Evolutionary conservation across 2,113 vertebrate species (phyloP), one percentile per base, ranked within the genome.

Genomic region (Montifringilla adamsi): DNA sequence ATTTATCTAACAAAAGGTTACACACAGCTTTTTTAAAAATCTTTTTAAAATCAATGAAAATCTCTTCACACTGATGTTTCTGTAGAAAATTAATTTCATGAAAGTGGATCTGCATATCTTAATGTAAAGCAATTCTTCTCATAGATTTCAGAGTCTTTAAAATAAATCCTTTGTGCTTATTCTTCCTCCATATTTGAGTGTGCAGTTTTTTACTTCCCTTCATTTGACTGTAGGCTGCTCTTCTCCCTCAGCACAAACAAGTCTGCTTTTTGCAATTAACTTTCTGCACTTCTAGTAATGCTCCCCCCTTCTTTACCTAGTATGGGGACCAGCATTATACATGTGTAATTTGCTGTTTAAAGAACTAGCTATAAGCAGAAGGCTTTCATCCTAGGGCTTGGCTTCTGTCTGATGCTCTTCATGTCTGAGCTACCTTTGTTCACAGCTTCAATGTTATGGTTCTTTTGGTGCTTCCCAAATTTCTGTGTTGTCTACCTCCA

Each of bases 391-490:
- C 19, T n/a, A 37, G 24, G 16, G 22, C 64, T 35, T 58, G 44
- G 31, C 52, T 83, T 60, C 22, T 4, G 4, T 41, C 44, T 75
- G 37, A 60, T 69, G 31, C 31, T 83, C 20, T 66, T 7, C 20
- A 20, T 44, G 60, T 37, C 59, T 44, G 35, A 88, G 27, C 59
- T 90, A 41, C 37, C 12, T 90, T 68, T 59, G 35, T 64, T 72
- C 3, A 0, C 70, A 77, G 8, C 28, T 73, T 77, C n/a, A 31
- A 0, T n/a, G 27, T 21, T 28, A 10, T 3, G 5, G 24, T 49
- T 75, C 53, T 79, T 58, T 27, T 14, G 31, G 24, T 72, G 44
- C 22, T 72, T 17, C 31, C n/a, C 44, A 49, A 58, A 37, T 43
- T 39, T 79, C 31, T 59, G 13, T 80, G 31, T 50, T 86, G 30